phyloP scores from a whole-genome alignment of 2,888 invertebrate genomes.

The Bursaphelenchus okinawaensis region DNA sequence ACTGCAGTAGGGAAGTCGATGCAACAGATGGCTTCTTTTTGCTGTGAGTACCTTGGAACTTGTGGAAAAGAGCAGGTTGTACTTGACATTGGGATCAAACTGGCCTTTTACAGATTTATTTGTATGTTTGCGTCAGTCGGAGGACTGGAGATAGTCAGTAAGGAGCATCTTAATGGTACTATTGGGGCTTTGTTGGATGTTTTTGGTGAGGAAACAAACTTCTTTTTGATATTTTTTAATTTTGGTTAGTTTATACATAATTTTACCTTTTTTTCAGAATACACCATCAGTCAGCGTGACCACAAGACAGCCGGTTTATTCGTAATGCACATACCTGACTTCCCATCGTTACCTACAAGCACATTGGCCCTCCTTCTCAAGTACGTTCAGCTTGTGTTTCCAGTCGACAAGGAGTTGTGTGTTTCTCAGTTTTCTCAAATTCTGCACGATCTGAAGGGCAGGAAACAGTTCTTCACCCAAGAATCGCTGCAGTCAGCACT shows the following conservation, averaged over 20 bases:
- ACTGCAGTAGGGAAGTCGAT: conserved; percentile 8
- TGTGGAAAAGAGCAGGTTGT: conserved; percentile 1
- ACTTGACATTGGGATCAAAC: neutral
- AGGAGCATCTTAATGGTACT: conserved; percentile 8
- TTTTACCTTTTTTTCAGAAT: conserved; percentile 7
- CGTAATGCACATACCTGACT: conserved; percentile 5
- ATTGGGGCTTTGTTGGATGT: neutral
- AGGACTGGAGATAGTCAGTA: neutral
- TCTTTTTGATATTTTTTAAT: neutral
- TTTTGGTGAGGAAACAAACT: conserved; percentile 11
- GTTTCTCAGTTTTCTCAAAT: neutral
- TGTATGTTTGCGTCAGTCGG: conserved; percentile 12
- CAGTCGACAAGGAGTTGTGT: neutral
- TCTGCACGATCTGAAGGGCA: neutral
- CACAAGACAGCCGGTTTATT: conserved; percentile 6
- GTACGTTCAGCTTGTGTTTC: conserved; percentile 6
- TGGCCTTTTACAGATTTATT: conserved; percentile 11
- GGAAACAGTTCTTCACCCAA: conserved; percentile 2
- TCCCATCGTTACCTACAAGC: conserved; percentile 2
- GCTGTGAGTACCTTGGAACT: conserved; percentile 10
- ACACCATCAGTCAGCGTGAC: conserved; percentile 8
- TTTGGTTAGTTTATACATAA: neutral
- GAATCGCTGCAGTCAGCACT: neutral
- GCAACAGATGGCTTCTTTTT: conserved; percentile 14
- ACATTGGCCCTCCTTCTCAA: conserved; percentile 7